Base-by-base conservation (phyloP, 1,140 invertebrate species). In the Macrocentrus cingulum region DNA sequence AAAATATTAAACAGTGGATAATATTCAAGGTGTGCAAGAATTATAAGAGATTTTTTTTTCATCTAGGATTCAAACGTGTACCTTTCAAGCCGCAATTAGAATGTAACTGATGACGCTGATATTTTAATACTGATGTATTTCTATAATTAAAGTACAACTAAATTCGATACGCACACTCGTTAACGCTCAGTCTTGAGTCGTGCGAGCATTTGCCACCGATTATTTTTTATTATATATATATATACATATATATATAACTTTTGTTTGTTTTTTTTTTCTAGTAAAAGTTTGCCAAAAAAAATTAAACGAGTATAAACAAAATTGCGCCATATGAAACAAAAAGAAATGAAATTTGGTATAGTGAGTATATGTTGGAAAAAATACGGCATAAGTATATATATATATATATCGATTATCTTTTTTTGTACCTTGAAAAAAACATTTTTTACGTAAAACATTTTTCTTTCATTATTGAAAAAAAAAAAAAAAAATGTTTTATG, bases 101-200 rank as follows among this genome's bases (percentile, higher is more conserved):
- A 55, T 57, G 42, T 55, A 29, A 56, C 46, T 53, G 54, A 60
- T 54, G 59, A 64, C 50, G 39, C 36, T 57, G 29, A 29, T 20
- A 56, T 49, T 65, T n/a, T 65, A 65, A 65, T 65, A 65, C 63
- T 65, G 63, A 63, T 65, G 55, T 61, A 60, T 62, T 62, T 50
- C 53, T 58, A 50, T 58, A 54, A 51, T 59, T 45, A 60, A 63
- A 59, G 32, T 53, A 45, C 36, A 23, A 37, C 54, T 41, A 50
- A 49, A 20, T 52, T 50, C 52, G 20, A 53, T 45, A 37, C 50
- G 36, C 37, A 44, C 41, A 39, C 41, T 61, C 36, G 18, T 41
- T 59, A 22, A 51, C 56, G 52, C 52, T 61, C 52, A 60, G 42
- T 53, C 50, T 60, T 50, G 25, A 59, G 41, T 23, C 39, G 20